Evolutionary conservation across 2,888 invertebrate species (phyloP).

Genomic region (Himalopsyche japonica): DNA sequence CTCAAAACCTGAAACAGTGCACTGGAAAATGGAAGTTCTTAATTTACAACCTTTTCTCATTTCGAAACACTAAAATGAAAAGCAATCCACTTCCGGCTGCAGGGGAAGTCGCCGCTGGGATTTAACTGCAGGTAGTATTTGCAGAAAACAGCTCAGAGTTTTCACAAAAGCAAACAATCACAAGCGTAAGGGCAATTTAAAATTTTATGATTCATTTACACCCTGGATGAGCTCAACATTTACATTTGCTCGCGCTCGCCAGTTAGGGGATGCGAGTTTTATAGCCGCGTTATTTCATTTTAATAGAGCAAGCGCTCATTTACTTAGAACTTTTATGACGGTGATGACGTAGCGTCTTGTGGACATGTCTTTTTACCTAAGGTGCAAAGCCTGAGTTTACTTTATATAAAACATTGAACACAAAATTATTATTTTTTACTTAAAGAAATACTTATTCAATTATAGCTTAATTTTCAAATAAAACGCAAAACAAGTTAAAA

Average conservation of each 20-base stretch:
- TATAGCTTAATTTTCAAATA: too few species aligned
- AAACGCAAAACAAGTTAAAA: too few species aligned
- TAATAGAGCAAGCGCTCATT: conserved; percentile 1
- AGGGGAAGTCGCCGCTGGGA: background rate
- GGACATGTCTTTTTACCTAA: background rate
- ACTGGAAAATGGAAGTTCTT: background rate
- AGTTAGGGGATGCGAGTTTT: background rate
- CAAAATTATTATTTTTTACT: too few species aligned
- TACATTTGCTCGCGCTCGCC: background rate
- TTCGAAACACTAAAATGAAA: background rate
- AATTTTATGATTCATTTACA: conserved; percentile 1
- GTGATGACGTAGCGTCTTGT: background rate
- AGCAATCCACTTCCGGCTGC: background rate
- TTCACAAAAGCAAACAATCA: background rate
- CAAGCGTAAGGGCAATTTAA: background rate
- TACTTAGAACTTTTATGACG: background rate
- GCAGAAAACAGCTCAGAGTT: background rate
- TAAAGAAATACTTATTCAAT: too few species aligned
- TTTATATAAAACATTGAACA: background rate
- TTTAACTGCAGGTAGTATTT: background rate
- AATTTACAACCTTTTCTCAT: background rate
- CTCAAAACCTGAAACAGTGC: too few species aligned
- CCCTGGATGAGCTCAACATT: background rate
- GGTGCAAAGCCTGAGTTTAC: background rate
- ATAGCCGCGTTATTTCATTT: background rate